Conservation (phyloP, 2,113 vertebrate species). For the Eleginops maclovinus region DNA sequence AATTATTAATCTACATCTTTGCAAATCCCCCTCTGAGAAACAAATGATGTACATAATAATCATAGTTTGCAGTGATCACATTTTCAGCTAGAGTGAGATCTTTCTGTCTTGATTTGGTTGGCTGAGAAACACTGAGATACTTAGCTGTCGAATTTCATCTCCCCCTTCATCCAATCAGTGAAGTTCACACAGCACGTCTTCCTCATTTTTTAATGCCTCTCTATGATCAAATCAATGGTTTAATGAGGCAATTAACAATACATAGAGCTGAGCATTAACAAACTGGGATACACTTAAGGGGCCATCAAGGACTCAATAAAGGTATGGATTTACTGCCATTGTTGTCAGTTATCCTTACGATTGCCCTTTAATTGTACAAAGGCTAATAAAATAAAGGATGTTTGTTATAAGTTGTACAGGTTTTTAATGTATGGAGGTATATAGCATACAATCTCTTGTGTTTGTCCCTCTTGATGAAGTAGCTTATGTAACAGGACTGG, state of each 20-base stretch:
- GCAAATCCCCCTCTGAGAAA: slow-evolving; percentile 70
- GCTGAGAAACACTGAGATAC: slow-evolving; percentile 34
- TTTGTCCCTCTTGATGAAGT: neutral
- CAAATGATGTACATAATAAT: slow-evolving; percentile 72
- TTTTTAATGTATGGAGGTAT: neutral
- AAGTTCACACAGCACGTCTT: slow-evolving; percentile 54
- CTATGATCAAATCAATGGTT: slow-evolving; percentile 68
- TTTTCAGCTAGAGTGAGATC: slow-evolving; percentile 53
- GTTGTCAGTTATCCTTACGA: slow-evolving; percentile 71
- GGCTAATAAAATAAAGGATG: no score
- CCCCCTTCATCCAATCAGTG: slow-evolving; percentile 38
- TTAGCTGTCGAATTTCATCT: slow-evolving; percentile 41
- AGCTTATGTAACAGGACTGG: no score
- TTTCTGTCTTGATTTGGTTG: slow-evolving; percentile 51
- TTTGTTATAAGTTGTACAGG: no score
- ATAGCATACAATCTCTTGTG: neutral
- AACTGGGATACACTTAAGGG: slow-evolving; percentile 68
- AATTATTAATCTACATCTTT: slow-evolving; percentile 75
- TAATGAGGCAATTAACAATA: slow-evolving; percentile 76
- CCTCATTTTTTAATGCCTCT: slow-evolving; percentile 49
- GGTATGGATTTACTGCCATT: slow-evolving; percentile 58
- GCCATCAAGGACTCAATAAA: slow-evolving; percentile 62
- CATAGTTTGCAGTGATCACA: slow-evolving; percentile 64
- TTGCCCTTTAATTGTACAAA: slow-evolving; percentile 60
- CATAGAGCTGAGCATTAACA: slow-evolving; percentile 67